A percentile compares a stretch with the other conserved stretches of the same genome.
These are phyloP conservation scores for Aegypius monachus DNA, from an alignment of 2,113 vertebrate species.

Conservation along the genomic window DNA sequence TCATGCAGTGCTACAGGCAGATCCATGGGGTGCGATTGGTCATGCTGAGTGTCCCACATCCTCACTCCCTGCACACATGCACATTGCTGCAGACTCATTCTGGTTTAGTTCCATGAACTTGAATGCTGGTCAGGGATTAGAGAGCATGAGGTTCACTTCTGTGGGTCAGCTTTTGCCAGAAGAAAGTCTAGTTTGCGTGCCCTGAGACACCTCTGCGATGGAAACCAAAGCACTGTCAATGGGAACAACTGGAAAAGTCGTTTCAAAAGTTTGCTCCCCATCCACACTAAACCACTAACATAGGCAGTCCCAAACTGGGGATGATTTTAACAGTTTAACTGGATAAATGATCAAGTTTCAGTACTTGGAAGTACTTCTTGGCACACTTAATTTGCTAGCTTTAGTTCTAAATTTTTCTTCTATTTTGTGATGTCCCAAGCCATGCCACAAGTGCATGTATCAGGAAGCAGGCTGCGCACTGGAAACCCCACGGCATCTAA, in stretches of 20 bases:
- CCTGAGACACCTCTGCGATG: accelerated
- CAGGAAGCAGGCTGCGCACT: not conserved
- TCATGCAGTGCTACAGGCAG: not conserved
- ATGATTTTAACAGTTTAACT: not conserved
- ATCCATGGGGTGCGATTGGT: accelerated
- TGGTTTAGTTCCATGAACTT: not conserved
- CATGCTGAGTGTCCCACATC: accelerated
- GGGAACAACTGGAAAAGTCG: accelerated
- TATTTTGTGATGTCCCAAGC: not conserved
- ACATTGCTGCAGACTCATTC: accelerated
- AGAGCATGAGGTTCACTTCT: not conserved
- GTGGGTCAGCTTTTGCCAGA: not conserved
- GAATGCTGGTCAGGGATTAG: not conserved
- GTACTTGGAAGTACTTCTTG: not conserved
- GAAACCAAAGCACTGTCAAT: not conserved
- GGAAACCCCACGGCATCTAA: not conserved
- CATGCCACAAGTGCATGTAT: not conserved
- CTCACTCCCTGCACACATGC: not conserved
- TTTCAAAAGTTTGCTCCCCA: not conserved
- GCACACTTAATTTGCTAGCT: not conserved
- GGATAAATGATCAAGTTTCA: not conserved
- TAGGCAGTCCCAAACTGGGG: not conserved
- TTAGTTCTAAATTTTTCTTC: not conserved
- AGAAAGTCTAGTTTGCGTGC: accelerated
- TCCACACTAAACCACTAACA: not conserved